Evolutionary conservation across 2,797 vertebrate genomes (phyloP).

Genomic region (Cynodonichthys magdalenae): DNA sequence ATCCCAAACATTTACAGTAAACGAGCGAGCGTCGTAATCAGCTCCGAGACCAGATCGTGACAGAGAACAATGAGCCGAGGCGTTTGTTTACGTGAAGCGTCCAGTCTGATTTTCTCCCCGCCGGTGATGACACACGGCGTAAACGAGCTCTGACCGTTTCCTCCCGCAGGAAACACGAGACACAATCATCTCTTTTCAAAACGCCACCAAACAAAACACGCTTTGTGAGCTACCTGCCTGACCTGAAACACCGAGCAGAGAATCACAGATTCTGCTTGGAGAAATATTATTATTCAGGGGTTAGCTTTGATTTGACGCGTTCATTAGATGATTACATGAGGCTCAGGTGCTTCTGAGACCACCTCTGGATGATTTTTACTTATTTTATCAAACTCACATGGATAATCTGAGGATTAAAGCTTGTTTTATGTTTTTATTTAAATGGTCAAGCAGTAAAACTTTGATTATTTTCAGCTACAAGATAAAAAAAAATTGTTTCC

Average conservation of each 20-base stretch:
- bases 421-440: too few relatives aligned
- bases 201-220: slow-evolving; percentile 61
- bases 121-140: slow-evolving; percentile 25
- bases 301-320: slow-evolving; percentile 71
- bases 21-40: not conserved
- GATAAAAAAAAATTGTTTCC: too few relatives aligned
- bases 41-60: not conserved
- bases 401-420: too few relatives aligned
- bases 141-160: slow-evolving; percentile 29
- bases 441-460: too few relatives aligned
- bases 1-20: slow-evolving; percentile 1
- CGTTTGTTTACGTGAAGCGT: slow-evolving; percentile 8
- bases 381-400: too few relatives aligned
- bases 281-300: too few relatives aligned
- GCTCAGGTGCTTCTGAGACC: too few relatives aligned
- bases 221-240: slow-evolving; percentile 51
- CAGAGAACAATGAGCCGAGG: slow-evolving; percentile 5
- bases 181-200: slow-evolving; percentile 44
- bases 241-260: slow-evolving; percentile 8
- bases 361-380: too few relatives aligned
- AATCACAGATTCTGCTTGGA: too few relatives aligned
- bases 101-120: slow-evolving; percentile 26
- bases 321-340: not conserved
- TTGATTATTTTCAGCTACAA: too few relatives aligned
- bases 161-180: slow-evolving; percentile 48